Evolutionary conservation across 1,140 invertebrate genomes (phyloP), one percentile per base, ranked within the genome.

Genomic region (Bombyx mori): DNA sequence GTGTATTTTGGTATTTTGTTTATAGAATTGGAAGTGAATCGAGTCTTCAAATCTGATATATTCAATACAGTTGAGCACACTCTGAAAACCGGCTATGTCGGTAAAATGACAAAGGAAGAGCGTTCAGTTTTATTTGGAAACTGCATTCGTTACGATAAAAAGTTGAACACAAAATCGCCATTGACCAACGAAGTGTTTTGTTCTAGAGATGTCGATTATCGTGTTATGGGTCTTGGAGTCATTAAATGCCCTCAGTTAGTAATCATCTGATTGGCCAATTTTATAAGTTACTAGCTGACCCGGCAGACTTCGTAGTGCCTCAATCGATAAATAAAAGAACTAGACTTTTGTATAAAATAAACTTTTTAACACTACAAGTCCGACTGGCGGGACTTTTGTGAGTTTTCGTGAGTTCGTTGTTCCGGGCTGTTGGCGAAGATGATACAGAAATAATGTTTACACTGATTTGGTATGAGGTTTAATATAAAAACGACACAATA

Each of bases 21-120:
- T 8, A 22, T 44, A 59, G 57, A 92, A 77, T 61, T 89, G 46
- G 91, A 92, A 79, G 75, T 90, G 52, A 89, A 91, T 65, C 85
- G 91, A 57, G 62, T 92, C 42, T 89, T 92, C 47, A 89, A 91
- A 66, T 90, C 90, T 3, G 86, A 90, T 26, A 81, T 82, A 61
- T 92, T 90, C 61, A 92, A 91, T 61, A 66, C 82, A 2, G 78
- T 81, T 26, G 75, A 87, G 51, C 88, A 90, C 59, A 85, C 63
- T n/a, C 51, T 79, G 43, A 63, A 73, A 45, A 76, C 71, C 8
- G 61, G 61, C 57, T 73, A 78, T 56, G 64, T 77, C 10, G 47
- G 70, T 6, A 77, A 79, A 52, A 84, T 83, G 81, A 52, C 71
- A 6, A 68, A 65, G 42, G 78, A 75, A 50, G 84, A 86, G 57